Evolutionary conservation across 2,797 vertebrate species (phyloP), one percentile per base, ranked within the genome.

Genomic region (Odontamblyopus rebecca): DNA sequence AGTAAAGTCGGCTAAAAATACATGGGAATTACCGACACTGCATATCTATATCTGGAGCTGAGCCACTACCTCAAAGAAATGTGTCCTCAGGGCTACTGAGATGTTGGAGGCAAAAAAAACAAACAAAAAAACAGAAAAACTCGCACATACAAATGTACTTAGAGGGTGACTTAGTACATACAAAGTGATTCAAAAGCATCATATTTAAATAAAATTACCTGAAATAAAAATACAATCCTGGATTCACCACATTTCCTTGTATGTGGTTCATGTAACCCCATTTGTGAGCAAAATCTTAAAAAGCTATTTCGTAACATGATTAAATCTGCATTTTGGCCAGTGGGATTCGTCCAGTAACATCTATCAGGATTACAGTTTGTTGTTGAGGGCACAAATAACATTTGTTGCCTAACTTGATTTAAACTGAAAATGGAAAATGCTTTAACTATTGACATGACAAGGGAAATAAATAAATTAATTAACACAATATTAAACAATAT

Each of bases 41-140:
- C 44, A 48, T 48, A 48, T 13, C 70, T 85, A 63, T 71, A 68
- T 44, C 81, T 74, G 70, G 60, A 53, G 50, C 19, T 72, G 50
- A 54, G 38, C 70, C 66, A 68, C 12, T 48, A 48, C 12, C 44
- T 59, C 56, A 27, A 26, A 15, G 56, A 48, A 48, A 44, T 44
- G 41, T 44, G 11, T 44, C 12, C 41, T 44, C 12, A 44, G 41
- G 41, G 41, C 12, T 44, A 5, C 41, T 44, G 41, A 44, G 2
- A 44, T 4, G 23, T 23, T 23, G 41, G 41, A 44, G 12, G 1
- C 41, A 15, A 44, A 13, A 44, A 44, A 44, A 35, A 6, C 29
- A 30, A 30, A 30, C n/a, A n/a, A n/a, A n/a, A n/a, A n/a, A n/a
- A 30, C 29, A 30, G 12, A 44, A 13, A 3, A 44, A 48, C 44